Percentiles rank a stretch among this genome's conserved stretches.
These are phyloP conservation scores for Donacobius atricapilla DNA, from an alignment of 2,113 vertebrate species.

Conservation along the genomic window DNA sequence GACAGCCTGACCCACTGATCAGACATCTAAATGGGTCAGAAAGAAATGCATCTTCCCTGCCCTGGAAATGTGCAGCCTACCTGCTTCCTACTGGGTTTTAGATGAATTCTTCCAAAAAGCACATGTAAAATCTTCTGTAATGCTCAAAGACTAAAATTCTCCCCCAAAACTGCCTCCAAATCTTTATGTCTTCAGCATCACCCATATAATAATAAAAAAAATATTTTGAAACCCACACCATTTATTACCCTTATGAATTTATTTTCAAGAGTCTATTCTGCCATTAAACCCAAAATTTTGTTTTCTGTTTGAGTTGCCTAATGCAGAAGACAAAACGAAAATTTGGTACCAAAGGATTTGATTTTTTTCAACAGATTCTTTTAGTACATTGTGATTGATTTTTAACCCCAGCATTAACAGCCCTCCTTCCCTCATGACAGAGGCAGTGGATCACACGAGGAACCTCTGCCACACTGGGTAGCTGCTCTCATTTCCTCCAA, in stretches of 20 bases:
- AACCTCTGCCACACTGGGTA: neutral
- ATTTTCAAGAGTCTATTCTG: neutral
- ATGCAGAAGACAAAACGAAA: neutral
- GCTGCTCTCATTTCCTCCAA: neutral
- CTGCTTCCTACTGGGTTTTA: neutral
- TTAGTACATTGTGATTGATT: neutral
- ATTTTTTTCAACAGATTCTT: neutral
- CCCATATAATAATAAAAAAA: constrained; percentile 16
- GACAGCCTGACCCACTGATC: neutral
- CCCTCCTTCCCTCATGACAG: neutral
- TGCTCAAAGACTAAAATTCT: neutral
- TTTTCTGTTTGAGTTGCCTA: neutral
- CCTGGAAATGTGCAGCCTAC: neutral
- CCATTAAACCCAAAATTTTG: neutral
- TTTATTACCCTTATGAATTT: constrained; percentile 17
- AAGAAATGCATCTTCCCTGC: neutral
- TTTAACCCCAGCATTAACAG: neutral
- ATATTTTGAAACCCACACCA: constrained; percentile 41
- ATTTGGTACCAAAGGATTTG: neutral
- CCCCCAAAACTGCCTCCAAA: neutral
- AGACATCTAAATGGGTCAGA: neutral
- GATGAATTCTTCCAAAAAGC: constrained; percentile 14
- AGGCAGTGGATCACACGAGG: neutral
- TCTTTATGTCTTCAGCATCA: neutral
- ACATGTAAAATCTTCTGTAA: neutral